Evolutionary conservation across 2,888 invertebrate species (phyloP).

Genomic region (Epirrita christyi): DNA sequence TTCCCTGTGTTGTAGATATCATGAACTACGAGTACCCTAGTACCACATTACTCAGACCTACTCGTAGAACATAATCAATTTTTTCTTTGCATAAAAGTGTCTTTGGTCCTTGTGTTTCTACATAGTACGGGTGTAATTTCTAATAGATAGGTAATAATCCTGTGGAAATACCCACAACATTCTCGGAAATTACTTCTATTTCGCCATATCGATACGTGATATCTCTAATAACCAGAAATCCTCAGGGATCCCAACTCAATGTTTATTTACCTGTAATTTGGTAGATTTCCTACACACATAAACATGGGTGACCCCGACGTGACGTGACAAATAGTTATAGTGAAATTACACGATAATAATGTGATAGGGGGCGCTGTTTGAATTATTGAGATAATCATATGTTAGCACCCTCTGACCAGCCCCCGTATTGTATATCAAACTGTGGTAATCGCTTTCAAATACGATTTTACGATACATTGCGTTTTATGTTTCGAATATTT

Average conservation of each 20-base stretch:
- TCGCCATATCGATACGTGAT: slow-evolving; percentile 25
- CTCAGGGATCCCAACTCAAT: slow-evolving; percentile 31
- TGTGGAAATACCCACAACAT: slow-evolving; percentile 5
- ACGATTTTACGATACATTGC: too few relatives aligned
- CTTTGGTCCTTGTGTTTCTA: background rate
- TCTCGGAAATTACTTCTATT: slow-evolving; percentile 17
- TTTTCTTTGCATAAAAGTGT: background rate
- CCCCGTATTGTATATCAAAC: too few relatives aligned
- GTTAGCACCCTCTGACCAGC: slow-evolving; percentile 39
- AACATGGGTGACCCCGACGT: slow-evolving; percentile 28
- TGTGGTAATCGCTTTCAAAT: too few relatives aligned
- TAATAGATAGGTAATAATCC: background rate
- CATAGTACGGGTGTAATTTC: background rate
- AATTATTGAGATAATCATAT: slow-evolving; percentile 47
- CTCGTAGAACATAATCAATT: too few relatives aligned
- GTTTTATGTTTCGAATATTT: too few relatives aligned
- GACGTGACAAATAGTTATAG: slow-evolving; percentile 52
- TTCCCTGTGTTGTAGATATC: too few relatives aligned
- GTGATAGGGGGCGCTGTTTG: slow-evolving; percentile 44
- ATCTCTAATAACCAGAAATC: slow-evolving; percentile 45
- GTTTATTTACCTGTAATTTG: slow-evolving; percentile 30
- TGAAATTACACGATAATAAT: slow-evolving; percentile 50
- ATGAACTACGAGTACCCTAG: too few relatives aligned
- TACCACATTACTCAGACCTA: too few relatives aligned
- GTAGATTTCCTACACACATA: slow-evolving; percentile 28